Conservation (phyloP, 2,113 vertebrate genomes). For the Cariama cristata region DNA sequence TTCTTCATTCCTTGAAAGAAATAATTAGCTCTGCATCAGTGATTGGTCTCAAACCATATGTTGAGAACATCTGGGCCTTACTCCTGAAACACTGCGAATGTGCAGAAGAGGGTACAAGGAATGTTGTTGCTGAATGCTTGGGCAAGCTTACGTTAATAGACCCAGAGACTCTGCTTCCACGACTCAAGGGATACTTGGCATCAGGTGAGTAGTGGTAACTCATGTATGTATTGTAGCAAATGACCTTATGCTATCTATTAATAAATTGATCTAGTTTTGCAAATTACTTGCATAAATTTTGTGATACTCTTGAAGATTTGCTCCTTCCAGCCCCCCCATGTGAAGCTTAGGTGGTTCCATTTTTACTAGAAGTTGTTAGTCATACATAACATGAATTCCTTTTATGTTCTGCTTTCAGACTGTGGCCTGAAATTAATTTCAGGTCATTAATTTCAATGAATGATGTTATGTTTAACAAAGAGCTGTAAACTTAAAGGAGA, state of each 20-base stretch:
- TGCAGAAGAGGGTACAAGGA: constrained; percentile 96
- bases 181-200: constrained; percentile 95
- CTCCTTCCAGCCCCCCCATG: too few relatives aligned
- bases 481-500: not conserved
- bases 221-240: not conserved
- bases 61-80: constrained; percentile 95
- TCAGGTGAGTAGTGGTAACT: constrained; percentile 82
- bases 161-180: constrained; percentile 94
- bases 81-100: constrained; percentile 97
- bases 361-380: not conserved
- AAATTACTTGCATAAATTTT: not conserved
- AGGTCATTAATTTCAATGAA: not conserved
- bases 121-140: constrained; percentile 97
- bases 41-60: constrained; percentile 92
- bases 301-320: not conserved
- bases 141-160: constrained; percentile 97
- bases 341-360: not conserved
- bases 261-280: not conserved
- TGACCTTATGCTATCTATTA: not conserved
- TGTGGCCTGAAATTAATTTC: not conserved
- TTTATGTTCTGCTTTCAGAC: not conserved
- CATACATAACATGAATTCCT: not conserved
- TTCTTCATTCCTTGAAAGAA: constrained; percentile 98
- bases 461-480: not conserved
- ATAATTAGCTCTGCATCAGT: constrained; percentile 97